Conservation (phyloP, 2,113 vertebrate genomes). For the Physeter macrocephalus region DNA sequence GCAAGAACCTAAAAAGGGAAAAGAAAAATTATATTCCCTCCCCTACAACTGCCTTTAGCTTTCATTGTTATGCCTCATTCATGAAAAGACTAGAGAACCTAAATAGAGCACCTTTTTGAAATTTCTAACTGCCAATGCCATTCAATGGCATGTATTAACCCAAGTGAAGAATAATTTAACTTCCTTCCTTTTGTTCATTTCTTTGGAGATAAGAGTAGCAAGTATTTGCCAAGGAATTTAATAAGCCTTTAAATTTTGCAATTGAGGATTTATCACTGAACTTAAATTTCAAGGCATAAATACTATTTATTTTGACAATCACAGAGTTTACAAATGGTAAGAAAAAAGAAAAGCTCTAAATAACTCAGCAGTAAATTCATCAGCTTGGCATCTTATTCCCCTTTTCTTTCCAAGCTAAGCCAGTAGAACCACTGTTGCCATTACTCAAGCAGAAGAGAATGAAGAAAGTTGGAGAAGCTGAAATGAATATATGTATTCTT, state of each 20-base stretch:
- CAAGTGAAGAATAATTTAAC: background rate
- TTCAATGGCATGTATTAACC: background rate
- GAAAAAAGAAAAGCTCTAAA: background rate
- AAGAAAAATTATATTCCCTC: background rate
- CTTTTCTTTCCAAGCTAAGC: background rate
- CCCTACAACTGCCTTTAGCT: background rate
- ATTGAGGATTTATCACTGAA: conserved; percentile 50
- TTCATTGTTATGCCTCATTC: background rate
- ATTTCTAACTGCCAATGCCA: background rate
- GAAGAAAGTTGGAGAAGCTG: background rate
- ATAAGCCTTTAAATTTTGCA: conserved; percentile 50
- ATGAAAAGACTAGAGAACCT: background rate
- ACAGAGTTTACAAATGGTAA: background rate
- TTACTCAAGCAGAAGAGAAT: background rate
- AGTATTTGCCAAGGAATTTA: conserved; percentile 56
- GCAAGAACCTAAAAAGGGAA: background rate
- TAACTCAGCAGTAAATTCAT: background rate
- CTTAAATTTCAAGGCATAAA: conserved; percentile 58
- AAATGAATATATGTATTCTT: background rate
- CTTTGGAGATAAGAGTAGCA: conserved; percentile 25
- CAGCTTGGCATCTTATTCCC: background rate
- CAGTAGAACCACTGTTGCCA: background rate
- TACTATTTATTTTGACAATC: conserved; percentile 47
- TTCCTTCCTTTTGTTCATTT: conserved; percentile 38
- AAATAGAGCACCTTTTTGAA: background rate